phyloP scores from a whole-genome alignment of 1,140 invertebrate genomes.

The Papilio machaon region DNA sequence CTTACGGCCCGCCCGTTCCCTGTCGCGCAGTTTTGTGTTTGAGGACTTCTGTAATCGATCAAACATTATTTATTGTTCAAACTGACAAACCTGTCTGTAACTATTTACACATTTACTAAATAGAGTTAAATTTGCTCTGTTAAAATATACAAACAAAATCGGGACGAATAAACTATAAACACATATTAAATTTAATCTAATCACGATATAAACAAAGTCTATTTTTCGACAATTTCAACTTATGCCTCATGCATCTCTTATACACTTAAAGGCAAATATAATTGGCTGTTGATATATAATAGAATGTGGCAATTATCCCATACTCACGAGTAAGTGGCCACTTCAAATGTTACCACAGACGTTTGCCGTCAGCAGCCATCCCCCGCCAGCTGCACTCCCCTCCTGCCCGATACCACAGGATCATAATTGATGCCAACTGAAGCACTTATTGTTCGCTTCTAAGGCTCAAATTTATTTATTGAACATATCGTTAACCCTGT shows the following conservation, averaged over 20 bases:
- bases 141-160: too few relatives aligned
- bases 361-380: not conserved
- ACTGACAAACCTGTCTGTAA: not conserved
- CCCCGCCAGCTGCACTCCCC: not conserved
- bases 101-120: not conserved
- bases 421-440: not conserved
- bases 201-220: too few relatives aligned
- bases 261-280: not conserved
- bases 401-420: not conserved
- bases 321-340: not conserved
- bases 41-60: not conserved
- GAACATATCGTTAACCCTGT: too few relatives aligned
- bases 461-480: too few relatives aligned
- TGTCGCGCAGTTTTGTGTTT: slow-evolving; percentile 6
- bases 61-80: slow-evolving; percentile 4
- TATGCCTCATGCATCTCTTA: not conserved
- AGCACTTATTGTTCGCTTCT: not conserved
- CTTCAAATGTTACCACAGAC: not conserved
- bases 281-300: not conserved
- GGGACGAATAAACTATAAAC: too few relatives aligned
- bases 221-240: too few relatives aligned
- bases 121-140: too few relatives aligned
- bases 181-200: too few relatives aligned
- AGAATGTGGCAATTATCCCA: not conserved
- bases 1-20: not conserved